Percentiles rank a stretch among this genome's conserved stretches.
These are phyloP conservation scores for Bacillus rossius DNA, from an alignment of 1,140 invertebrate species.

Conservation along the genomic window DNA sequence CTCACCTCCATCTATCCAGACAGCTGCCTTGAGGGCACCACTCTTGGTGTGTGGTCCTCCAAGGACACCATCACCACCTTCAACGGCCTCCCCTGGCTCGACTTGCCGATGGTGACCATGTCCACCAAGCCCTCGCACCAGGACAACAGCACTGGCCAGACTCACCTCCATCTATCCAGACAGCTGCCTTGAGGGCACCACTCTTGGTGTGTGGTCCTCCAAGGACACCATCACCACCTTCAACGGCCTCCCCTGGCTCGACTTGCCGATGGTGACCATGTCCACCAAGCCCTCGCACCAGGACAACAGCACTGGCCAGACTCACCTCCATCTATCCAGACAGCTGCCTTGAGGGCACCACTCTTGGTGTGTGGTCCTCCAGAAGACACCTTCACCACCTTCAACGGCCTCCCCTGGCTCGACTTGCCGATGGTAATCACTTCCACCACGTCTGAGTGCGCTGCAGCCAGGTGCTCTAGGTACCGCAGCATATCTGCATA, in stretches of 20 bases:
- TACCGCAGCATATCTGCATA: conserved; percentile 27
- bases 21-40: conserved; percentile 42
- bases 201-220: conserved; percentile 30
- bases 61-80: conserved; percentile 51
- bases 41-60: conserved; percentile 31
- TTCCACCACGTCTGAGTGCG: conserved; percentile 25
- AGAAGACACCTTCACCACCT: conserved; percentile 51
- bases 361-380: conserved; percentile 32
- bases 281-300: conserved; percentile 12
- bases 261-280: conserved; percentile 32
- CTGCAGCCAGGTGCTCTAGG: conserved; percentile 27
- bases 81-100: conserved; percentile 33
- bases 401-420: conserved; percentile 31
- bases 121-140: too few relatives aligned
- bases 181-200: conserved; percentile 42
- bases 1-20: conserved; percentile 57
- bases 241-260: conserved; percentile 33
- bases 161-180: conserved; percentile 57
- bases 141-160: too few relatives aligned
- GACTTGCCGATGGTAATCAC: conserved; percentile 34
- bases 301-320: conserved; percentile 18
- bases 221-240: conserved; percentile 52
- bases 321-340: conserved; percentile 57
- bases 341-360: conserved; percentile 42
- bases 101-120: conserved; percentile 32